phyloP scores from a whole-genome alignment of 2,797 vertebrate genomes.

The Manis javanica region DNA sequence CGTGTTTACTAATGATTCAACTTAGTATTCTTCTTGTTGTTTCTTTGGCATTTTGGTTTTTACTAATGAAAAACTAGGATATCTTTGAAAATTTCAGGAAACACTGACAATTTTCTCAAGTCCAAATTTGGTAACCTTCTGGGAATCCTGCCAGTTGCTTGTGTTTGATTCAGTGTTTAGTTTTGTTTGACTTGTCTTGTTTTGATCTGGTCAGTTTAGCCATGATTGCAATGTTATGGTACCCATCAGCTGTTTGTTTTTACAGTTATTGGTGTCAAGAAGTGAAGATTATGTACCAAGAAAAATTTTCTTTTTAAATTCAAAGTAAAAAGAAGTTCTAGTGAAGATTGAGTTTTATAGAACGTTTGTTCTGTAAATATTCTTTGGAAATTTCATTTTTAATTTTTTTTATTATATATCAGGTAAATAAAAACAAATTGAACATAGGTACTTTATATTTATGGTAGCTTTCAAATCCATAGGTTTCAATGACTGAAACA shows the following conservation, averaged over 20 bases:
- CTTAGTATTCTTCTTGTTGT: background rate
- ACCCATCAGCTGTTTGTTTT: slow-evolving; percentile 29
- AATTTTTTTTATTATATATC: background rate
- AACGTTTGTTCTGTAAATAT: slow-evolving; percentile 18
- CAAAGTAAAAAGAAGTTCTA: slow-evolving; percentile 43
- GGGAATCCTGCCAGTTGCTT: slow-evolving; percentile 61
- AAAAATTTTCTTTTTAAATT: background rate
- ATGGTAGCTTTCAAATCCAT: background rate
- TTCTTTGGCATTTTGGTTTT: slow-evolving; percentile 55
- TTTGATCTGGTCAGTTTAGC: slow-evolving; percentile 66
- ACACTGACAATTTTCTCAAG: slow-evolving; percentile 26
- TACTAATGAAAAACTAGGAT: slow-evolving; percentile 32
- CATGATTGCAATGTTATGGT: slow-evolving; percentile 24
- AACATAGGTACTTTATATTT: background rate
- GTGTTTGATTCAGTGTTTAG: slow-evolving; percentile 43
- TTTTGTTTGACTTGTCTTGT: slow-evolving; percentile 68
- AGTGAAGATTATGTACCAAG: slow-evolving; percentile 51
- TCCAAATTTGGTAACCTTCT: slow-evolving; percentile 72
- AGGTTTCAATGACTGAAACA: background rate
- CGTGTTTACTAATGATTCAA: background rate
- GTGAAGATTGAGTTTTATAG: background rate
- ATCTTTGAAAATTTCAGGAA: slow-evolving; percentile 63
- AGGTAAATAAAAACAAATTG: background rate
- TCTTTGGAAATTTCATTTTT: slow-evolving; percentile 16
- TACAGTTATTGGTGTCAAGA: slow-evolving; percentile 42